These are phyloP conservation scores for Poeciliopsis paucimaculata DNA, from an alignment of 2,797 vertebrate genomes.

Conservation along the genomic window DNA sequence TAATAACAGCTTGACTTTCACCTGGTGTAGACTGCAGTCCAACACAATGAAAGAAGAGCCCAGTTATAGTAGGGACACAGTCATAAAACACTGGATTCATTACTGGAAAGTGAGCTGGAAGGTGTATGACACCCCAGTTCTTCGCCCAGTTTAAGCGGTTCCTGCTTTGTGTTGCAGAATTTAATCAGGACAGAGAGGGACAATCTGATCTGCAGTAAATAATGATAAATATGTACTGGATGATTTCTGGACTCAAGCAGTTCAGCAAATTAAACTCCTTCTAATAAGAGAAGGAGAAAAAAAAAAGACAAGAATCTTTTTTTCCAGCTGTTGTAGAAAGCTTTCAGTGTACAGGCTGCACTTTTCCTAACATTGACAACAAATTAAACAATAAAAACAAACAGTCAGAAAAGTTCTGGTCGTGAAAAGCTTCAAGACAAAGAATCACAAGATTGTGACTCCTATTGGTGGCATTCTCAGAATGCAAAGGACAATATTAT, in stretches of 20 bases:
- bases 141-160: too few species aligned
- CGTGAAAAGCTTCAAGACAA: neutral
- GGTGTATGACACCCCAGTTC: neutral
- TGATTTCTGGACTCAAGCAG: neutral
- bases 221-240: neutral
- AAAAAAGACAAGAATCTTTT: neutral
- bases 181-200: neutral
- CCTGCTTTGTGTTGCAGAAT: neutral
- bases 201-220: neutral
- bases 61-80: neutral
- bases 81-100: neutral
- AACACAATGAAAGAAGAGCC: neutral
- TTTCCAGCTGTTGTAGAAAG: neutral
- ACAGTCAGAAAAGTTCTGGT: neutral
- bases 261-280: neutral
- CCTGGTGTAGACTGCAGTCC: slow-evolving; percentile 74
- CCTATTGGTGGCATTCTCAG: neutral
- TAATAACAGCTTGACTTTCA: slow-evolving; percentile 73
- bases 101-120: neutral
- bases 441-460: neutral
- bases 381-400: neutral
- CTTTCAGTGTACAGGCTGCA: neutral
- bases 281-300: neutral
- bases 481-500: neutral
- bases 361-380: neutral